Conservation (phyloP, 2,888 invertebrate species). For the Actias luna region DNA sequence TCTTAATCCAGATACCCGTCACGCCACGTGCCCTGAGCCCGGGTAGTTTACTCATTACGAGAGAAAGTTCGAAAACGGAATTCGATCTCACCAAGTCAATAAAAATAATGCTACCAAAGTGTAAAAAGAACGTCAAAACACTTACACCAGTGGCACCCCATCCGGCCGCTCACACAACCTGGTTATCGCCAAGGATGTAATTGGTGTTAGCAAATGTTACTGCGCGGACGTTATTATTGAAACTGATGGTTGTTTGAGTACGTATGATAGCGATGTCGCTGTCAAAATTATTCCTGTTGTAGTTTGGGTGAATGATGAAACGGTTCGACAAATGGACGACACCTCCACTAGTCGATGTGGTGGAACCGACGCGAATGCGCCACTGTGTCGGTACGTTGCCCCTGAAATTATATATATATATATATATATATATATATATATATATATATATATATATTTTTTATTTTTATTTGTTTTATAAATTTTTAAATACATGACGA, state of each 20-base stretch:
- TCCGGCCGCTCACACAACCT: slow-evolving; percentile 58
- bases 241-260: slow-evolving; percentile 33
- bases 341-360: slow-evolving; percentile 46
- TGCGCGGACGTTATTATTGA: slow-evolving; percentile 33
- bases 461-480: too few species aligned
- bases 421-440: neutral
- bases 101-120: too few species aligned
- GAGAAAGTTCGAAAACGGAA: neutral
- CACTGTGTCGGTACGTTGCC: slow-evolving; percentile 34
- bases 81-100: neutral
- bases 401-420: slow-evolving; percentile 24
- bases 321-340: slow-evolving; percentile 27
- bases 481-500: too few species aligned
- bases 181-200: slow-evolving; percentile 45
- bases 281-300: slow-evolving; percentile 33
- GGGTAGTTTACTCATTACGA: too few species aligned
- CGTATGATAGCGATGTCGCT: slow-evolving; percentile 58
- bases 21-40: too few species aligned
- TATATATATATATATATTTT: too few species aligned
- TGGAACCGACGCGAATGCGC: slow-evolving; percentile 45
- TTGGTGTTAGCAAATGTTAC: slow-evolving; percentile 43
- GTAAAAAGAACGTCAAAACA: slow-evolving; percentile 15
- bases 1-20: too few species aligned
- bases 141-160: slow-evolving; percentile 60
- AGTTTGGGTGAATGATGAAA: slow-evolving; percentile 48